These are phyloP conservation scores for Meloidogyne floridensis DNA, from an alignment of 1,140 invertebrate genomes.

Conservation along the genomic window DNA sequence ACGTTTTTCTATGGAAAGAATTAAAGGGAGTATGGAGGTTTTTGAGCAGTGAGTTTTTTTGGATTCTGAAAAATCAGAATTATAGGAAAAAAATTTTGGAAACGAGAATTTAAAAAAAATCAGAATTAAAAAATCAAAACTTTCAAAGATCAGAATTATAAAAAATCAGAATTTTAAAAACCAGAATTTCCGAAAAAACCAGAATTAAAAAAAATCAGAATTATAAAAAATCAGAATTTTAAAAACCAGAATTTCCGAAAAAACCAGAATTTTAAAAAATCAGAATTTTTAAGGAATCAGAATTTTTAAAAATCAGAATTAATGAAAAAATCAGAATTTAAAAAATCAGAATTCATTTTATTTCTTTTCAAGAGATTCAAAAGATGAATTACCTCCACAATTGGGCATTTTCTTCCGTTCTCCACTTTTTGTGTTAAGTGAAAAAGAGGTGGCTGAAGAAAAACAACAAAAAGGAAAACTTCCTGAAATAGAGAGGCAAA, in stretches of 20 bases:
- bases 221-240: too few species aligned
- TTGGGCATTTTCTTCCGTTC: conserved; percentile 28
- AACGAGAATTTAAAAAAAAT: neutral
- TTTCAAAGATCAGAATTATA: neutral
- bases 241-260: too few species aligned
- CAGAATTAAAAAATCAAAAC: neutral
- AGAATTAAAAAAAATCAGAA: too few species aligned
- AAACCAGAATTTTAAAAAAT: neutral
- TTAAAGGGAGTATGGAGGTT: conserved; percentile 22
- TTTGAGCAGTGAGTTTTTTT: conserved; percentile 19
- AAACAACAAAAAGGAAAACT: neutral
- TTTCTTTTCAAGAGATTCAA: conserved; percentile 7
- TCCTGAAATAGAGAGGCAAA: neutral
- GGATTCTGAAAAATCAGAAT: neutral
- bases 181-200: too few species aligned
- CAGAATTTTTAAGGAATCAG: neutral
- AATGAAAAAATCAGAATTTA: neutral
- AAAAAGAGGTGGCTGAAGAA: neutral
- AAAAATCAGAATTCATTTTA: neutral
- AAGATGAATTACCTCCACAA: conserved; percentile 32
- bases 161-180: neutral
- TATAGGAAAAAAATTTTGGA: too few species aligned
- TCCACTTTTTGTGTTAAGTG: conserved; percentile 12
- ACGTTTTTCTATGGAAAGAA: conserved; percentile 2
- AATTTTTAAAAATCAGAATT: neutral